Evolutionary conservation across 2,113 vertebrate genomes (phyloP), one percentile per base, ranked within the genome.

Genomic region (Sigmodon hispidus): DNA sequence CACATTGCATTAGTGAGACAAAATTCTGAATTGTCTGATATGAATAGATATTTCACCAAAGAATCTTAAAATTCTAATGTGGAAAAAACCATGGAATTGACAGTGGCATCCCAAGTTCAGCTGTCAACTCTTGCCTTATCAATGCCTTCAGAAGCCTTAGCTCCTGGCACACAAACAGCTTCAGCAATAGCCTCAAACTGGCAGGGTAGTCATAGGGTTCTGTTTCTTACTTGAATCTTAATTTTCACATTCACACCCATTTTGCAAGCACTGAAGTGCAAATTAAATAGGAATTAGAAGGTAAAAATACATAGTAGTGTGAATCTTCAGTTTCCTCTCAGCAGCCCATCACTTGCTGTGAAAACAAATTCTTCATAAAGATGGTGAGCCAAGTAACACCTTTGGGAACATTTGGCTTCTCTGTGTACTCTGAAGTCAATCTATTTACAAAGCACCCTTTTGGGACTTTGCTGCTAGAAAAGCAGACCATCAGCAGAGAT

Each of bases 161-260:
- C n/a, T 97, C 22, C n/a, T 89, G 72, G 69, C 16, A 72, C 84
- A 96, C 91, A 84, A 73, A 22, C 50, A 34, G 45, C 10, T 75
- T 88, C 65, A 88, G 89, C 40, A 89, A 92, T 87, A 94, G 89
- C 93, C 72, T 88, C 75, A 90, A 96, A 95, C 50, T 87, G 89
- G 59, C n/a, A n/a, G n/a, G n/a, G n/a, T n/a, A n/a, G n/a, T n/a
- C 77, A 79, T 90, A 94, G 80, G 95, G 40, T n/a, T 96, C 94
- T 96, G 89, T 63, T 85, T 97, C 96, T 97, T 75, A 96, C 97
- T 90, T 40, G 26, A 87, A 95, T 93, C 85, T 97, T 97, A 10
- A 40, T 98, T 98, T 98, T 98, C 7, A 97, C 98, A 97, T 98
- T 96, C 96, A 86, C 91, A 96, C 72, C 96, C 34, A 34, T 98